phyloP scores from a whole-genome alignment of 2,888 invertebrate genomes.

The Ornithoptera alexandrae region DNA sequence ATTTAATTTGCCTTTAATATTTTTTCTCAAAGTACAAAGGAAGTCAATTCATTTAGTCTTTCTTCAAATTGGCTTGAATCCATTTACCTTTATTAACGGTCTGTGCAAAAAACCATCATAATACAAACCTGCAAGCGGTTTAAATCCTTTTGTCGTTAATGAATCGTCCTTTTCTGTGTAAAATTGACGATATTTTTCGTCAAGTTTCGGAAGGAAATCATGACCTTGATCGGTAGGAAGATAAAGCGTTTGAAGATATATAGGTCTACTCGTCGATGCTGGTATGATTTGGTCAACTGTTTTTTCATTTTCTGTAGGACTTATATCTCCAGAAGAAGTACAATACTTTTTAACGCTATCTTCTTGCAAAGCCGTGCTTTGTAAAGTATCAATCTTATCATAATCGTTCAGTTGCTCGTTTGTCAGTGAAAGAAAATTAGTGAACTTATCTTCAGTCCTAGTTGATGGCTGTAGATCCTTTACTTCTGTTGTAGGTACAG shows the following conservation, averaged over 20 bases:
- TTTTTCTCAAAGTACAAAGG: no score
- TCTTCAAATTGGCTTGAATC: slow-evolving; percentile 45
- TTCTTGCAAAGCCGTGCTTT: neutral
- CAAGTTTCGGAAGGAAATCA: slow-evolving; percentile 45
- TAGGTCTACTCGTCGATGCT: neutral
- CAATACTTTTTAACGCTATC: neutral
- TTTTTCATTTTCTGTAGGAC: neutral
- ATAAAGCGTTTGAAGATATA: neutral
- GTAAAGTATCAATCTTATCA: neutral
- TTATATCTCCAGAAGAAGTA: neutral
- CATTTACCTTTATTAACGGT: slow-evolving; percentile 49
- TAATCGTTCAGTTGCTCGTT: neutral
- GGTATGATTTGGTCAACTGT: neutral
- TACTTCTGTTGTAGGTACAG: slow-evolving; percentile 27
- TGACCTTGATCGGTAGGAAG: neutral
- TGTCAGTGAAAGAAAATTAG: slow-evolving; percentile 39
- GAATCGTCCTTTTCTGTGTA: slow-evolving; percentile 44
- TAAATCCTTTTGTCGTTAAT: slow-evolving; percentile 51
- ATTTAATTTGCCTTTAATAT: no score
- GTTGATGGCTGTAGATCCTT: slow-evolving; percentile 40
- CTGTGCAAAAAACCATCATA: slow-evolving; percentile 69
- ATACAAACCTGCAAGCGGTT: slow-evolving; percentile 69
- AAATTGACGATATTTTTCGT: slow-evolving; percentile 62
- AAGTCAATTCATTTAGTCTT: neutral
- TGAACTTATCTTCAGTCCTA: slow-evolving; percentile 37